A percentile compares a stretch with the other conserved stretches of the same genome.
phyloP scores from a whole-genome alignment of 2,797 vertebrate species.

The Sebastes hubbsi region DNA sequence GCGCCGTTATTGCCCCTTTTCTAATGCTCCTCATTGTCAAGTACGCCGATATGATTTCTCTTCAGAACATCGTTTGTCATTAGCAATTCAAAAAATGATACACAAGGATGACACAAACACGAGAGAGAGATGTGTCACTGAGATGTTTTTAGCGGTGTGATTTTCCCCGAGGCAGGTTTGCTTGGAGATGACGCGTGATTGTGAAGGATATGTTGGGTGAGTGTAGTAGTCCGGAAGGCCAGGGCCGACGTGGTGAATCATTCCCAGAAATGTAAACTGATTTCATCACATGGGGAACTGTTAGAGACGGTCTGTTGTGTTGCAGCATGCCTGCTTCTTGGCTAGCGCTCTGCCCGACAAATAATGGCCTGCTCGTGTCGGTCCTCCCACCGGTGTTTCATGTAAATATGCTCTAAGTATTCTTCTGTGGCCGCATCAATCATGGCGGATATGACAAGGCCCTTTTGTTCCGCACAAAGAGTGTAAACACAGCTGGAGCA shows the following conservation, averaged over 20 bases:
- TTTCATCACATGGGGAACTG: constrained; percentile 45
- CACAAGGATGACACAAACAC: constrained; percentile 36
- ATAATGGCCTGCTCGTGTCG: constrained; percentile 52
- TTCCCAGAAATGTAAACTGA: constrained; percentile 56
- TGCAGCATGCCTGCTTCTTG: constrained; percentile 48
- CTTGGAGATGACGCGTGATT: constrained; percentile 33
- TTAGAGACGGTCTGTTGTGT: constrained; percentile 34
- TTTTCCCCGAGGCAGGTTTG: constrained; percentile 53
- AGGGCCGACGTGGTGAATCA: constrained; percentile 36
- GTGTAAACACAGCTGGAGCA: constrained; percentile 85
- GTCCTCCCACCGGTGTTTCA: constrained; percentile 66
- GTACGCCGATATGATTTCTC: constrained; percentile 50
- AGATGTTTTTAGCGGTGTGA: constrained; percentile 43
- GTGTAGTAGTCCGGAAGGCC: constrained; percentile 30
- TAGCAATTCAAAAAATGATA: constrained; percentile 46
- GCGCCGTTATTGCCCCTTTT: constrained; percentile 38
- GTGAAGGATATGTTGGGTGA: constrained; percentile 26
- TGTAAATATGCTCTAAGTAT: constrained; percentile 84
- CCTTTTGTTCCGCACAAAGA: constrained; percentile 80
- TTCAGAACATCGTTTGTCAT: constrained; percentile 49
- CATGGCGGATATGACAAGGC: constrained; percentile 80
- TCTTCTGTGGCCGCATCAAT: constrained; percentile 80
- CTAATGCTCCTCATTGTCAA: constrained; percentile 58
- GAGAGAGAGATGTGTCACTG: constrained; percentile 43
- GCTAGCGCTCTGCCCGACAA: constrained; percentile 44